Evolutionary conservation across 2,113 vertebrate genomes (phyloP), one percentile per base, ranked within the genome.

Genomic region (Syngnathus scovelli): DNA sequence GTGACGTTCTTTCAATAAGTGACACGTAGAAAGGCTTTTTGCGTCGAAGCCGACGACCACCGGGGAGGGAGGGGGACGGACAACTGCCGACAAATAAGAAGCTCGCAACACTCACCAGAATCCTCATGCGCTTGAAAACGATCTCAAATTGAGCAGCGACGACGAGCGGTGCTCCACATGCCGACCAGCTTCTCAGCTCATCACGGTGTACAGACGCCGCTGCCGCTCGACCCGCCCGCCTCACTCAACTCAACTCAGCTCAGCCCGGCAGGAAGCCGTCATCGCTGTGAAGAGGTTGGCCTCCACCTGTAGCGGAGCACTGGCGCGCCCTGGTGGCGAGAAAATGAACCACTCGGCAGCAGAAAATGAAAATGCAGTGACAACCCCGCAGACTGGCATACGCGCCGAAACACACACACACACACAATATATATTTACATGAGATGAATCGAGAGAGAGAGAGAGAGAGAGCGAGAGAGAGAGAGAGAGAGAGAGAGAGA

Each of bases 1-100:
- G 33, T 66, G 64, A 66, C 64, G 64, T 66, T 66, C 36, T 66
- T n/a, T 16, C 27, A 21, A 36, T 37, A 38, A 54, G 64, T 66
- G 64, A 66, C 64, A 66, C 64, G 64, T 66, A 39, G 36, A 39
- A 39, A 18, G 48, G 46, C 16, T 37, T 51, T 27, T 48, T 55
- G 23, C 39, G 23, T 49, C 39, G 43, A 49, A 48, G 16, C 46
- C 9, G 37, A 51, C 9, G 2, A 18, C 16, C 49, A 52, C 23
- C 23, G 1, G 23, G 13, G 13, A 2, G 3, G 15, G 18, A 12
- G 15, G 37, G 1, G 13, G 12, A 10, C 5, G 1, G 16, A 48
- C 19, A 62, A 27, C 19, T 54, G 38, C 16, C 46, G 1, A 36
- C 61, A 59, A 37, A 8, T 13, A 60, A 19, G 6, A 62, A 21